Base-by-base conservation (phyloP, 2,888 invertebrate genomes). In the Salpingus planirostris region DNA sequence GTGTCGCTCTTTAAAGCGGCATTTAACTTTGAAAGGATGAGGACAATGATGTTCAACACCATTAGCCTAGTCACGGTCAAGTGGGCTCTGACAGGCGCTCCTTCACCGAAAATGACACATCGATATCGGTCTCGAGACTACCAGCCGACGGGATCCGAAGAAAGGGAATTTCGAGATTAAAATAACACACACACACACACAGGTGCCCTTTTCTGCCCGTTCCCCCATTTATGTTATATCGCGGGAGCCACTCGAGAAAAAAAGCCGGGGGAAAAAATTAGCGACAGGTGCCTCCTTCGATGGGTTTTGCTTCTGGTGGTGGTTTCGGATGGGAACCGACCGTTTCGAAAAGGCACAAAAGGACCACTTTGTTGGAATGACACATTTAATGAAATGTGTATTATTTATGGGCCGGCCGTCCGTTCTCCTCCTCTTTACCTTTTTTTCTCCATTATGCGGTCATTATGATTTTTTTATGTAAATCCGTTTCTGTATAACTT, bases 321-420 rank as follows among this genome's bases (percentile, higher is more conserved):
- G 11, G 21, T 11, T 8, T 24, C 13, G 24, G 28, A 35, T 38
- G 33, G 32, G 34, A 41, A 37, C 36, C 26, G 36, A 34, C 22
- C 39, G 6, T 7, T 6, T 7, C 33, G 39, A 42, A 41, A 43
- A 52, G 40, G 47, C 44, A 55, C 56, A 56, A 58, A 51, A 48
- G 53, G 38, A 48, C 52, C 52, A 52, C 56, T 58, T 58, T 56
- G 55, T 58, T 51, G 47, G 45, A 46, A 50, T 56, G 58, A 57
- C 58, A 55, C 46, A 49, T 57, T 54, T 55, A 57, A 57, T 54
- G 55, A 57, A 56, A 57, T 49, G 53, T 49, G 45, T 47, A 50
- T 55, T 54, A 58, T 58, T 56, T 58, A 58, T 57, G 52, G 47
- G 40, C 32, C 26, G 15, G 21, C 12, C 21, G 11, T n/a, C n/a